Conservation (phyloP, 2,797 vertebrate genomes). For the Tiaroga cobitis region DNA sequence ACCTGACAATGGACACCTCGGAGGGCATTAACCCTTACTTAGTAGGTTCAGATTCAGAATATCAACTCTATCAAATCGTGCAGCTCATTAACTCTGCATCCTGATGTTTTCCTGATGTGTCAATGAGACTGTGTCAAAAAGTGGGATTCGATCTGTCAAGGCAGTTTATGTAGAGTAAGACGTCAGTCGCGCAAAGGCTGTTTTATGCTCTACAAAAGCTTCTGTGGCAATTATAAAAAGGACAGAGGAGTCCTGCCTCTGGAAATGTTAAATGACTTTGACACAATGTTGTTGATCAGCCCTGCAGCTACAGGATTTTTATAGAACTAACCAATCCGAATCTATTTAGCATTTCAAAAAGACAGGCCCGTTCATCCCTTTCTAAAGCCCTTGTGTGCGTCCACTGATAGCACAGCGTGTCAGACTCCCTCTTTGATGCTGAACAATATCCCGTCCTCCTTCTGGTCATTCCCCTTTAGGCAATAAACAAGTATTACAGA, state of each 20-base stretch:
- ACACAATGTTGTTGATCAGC: constrained; percentile 33
- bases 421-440: constrained; percentile 16
- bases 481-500: not conserved
- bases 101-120: constrained; percentile 10
- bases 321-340: constrained; percentile 34
- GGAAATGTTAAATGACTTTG: constrained; percentile 30
- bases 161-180: constrained; percentile 22
- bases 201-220: constrained; percentile 17
- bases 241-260: constrained; percentile 13
- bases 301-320: constrained; percentile 12
- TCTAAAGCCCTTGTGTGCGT: constrained; percentile 1
- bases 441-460: not conserved
- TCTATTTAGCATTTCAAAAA: constrained; percentile 31
- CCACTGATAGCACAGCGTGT: not conserved
- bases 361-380: not conserved
- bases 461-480: not conserved
- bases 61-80: not conserved
- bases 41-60: too few species aligned
- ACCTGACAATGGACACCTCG: too few species aligned
- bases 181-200: constrained; percentile 17
- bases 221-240: not conserved
- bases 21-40: too few species aligned
- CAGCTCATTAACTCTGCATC: not conserved
- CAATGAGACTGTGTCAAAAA: not conserved
- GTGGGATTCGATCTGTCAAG: constrained; percentile 14